These are phyloP conservation scores for Enteromius fasciolatus DNA, from an alignment of 2,797 vertebrate species.

Conservation along the genomic window DNA sequence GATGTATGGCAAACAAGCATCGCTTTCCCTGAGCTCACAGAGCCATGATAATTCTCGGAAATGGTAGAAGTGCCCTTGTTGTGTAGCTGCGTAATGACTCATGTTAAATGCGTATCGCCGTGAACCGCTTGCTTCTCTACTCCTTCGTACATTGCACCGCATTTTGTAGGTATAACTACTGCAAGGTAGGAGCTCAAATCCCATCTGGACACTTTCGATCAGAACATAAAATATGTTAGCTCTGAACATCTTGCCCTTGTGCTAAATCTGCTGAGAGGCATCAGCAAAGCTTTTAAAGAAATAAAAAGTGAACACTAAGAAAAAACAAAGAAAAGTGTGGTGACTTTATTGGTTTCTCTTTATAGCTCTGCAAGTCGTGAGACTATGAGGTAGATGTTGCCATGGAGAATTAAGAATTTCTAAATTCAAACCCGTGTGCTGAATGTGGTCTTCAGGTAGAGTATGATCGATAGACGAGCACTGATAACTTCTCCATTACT, in stretches of 20 bases:
- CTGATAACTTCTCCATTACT: conserved; percentile 18
- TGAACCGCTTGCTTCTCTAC: conserved; percentile 18
- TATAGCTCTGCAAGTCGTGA: conserved; percentile 39
- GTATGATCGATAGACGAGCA: conserved; percentile 17
- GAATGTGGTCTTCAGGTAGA: background rate
- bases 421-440: conserved; percentile 33
- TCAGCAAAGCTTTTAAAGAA: conserved; percentile 12
- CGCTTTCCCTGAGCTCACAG: conserved; percentile 23
- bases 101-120: conserved; percentile 46
- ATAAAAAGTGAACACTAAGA: conserved; percentile 22
- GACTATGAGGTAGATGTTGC: conserved; percentile 42
- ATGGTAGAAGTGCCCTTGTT: conserved; percentile 50
- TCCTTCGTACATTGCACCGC: conserved; percentile 22
- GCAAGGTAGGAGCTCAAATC: conserved; percentile 7
- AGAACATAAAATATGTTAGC: conserved; percentile 18
- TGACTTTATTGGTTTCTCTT: conserved; percentile 39
- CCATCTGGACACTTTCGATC: conserved; percentile 32
- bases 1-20: conserved; percentile 53
- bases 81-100: conserved; percentile 45
- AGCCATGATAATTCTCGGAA: conserved; percentile 44
- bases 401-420: conserved; percentile 44
- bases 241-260: conserved; percentile 36
- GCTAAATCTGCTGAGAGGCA: conserved; percentile 25
- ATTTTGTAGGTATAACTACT: conserved; percentile 23
- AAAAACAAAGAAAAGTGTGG: conserved; percentile 30